Percentiles rank a stretch among this genome's conserved stretches.
Conservation (phyloP, 1,140 invertebrate species). For the Dryas iulia region DNA sequence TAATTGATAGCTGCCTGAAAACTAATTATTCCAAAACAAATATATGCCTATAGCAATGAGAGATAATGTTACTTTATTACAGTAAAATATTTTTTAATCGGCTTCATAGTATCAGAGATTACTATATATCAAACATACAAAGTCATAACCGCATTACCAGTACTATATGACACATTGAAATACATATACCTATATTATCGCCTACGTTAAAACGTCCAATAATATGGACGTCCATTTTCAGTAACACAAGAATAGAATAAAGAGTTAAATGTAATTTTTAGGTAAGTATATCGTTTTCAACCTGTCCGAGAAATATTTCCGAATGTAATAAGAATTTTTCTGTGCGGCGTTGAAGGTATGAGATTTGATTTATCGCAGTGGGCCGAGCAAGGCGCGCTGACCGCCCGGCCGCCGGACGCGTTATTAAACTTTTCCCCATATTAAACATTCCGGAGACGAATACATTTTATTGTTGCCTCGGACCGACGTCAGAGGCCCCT, state of each 20-base stretch:
- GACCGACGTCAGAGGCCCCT: conserved; percentile 77
- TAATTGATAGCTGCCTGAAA: too few relatives aligned
- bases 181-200: too few relatives aligned
- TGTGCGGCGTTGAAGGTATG: conserved; percentile 70
- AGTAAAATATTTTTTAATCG: too few relatives aligned
- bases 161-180: too few relatives aligned
- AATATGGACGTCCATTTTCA: neutral
- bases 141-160: too few relatives aligned
- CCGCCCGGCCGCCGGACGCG: conserved; percentile 69
- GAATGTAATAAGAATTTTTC: conserved; percentile 75
- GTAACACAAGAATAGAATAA: neutral
- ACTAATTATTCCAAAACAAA: too few relatives aligned
- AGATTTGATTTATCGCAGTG: conserved; percentile 78
- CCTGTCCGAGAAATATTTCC: conserved; percentile 60
- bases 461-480: conserved; percentile 80
- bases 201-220: too few relatives aligned
- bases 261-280: neutral
- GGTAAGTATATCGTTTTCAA: conserved; percentile 18
- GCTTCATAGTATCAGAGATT: too few relatives aligned
- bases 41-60: too few relatives aligned
- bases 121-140: too few relatives aligned
- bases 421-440: conserved; percentile 81
- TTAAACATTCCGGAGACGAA: conserved; percentile 80
- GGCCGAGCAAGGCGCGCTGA: conserved; percentile 63
- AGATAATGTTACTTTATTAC: too few relatives aligned